Base-by-base conservation (phyloP, 2,113 vertebrate genomes). In the Gallinago media region DNA sequence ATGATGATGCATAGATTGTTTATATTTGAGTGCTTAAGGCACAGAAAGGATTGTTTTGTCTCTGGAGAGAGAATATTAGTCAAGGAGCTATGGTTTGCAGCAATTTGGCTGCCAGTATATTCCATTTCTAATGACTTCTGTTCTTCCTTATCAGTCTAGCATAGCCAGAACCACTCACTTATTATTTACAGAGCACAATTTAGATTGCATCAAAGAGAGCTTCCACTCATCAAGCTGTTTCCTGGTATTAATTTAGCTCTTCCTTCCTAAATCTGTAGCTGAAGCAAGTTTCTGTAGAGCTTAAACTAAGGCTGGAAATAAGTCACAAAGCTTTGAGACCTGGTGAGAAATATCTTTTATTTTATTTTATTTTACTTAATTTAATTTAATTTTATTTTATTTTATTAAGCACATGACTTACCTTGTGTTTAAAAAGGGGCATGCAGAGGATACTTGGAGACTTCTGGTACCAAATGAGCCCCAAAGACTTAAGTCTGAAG, bases 191-290 rank as follows among this genome's bases (percentile, higher is more conserved):
- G 86, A 94, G 63, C 79, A 85, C 74, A 86, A 36, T 94, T 91
- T 74, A 85, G 72, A 86, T 81, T 81, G 38, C 65, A 94, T 77
- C 55, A 89, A 73, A 93, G 56, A 93, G 2, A 86, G 55, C 92
- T 97, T 95, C 68, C 65, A 86, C 68, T 95, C 91, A 94, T 92
- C 95, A 97, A 89, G 92, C 94, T 95, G 89, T 89, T 97, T 97
- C 96, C 94, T 96, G 83, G 7, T 89, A 87, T 74, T 95, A 96
- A 97, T 94, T 96, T 96, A 92, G 55, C 65, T 86, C 89, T 97
- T 96, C 89, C 89, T 96, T n/a, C 47, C 75, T 92, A 31, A 86
- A 92, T 94, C 95, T 96, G 86, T 73, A 92, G 76, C 72, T 88
- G 38, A 92, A 77, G 49, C 59, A 91, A 83, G 20, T 74, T 94